A percentile compares a stretch with the other conserved stretches of the same genome.
These are phyloP conservation scores for Crotalus helleri DNA, from an alignment of 2,113 vertebrate species.

Conservation along the genomic window DNA sequence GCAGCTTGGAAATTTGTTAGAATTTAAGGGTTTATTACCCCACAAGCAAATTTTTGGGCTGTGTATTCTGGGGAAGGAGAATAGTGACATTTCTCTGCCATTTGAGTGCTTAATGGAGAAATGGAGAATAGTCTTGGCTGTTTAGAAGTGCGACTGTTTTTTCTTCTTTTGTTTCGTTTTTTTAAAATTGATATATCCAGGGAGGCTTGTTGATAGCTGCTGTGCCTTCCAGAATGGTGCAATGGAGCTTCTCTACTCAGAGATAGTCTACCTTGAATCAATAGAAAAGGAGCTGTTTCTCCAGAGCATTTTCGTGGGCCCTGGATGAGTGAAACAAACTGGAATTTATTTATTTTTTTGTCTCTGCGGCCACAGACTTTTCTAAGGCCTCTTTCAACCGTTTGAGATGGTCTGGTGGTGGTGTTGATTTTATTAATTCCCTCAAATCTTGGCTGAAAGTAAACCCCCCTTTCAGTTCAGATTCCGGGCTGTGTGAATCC, in stretches of 20 bases:
- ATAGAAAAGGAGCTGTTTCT: not conserved
- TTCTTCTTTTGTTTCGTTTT: not conserved
- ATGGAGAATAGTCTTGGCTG: not conserved
- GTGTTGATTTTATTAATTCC: not conserved
- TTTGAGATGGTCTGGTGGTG: not conserved
- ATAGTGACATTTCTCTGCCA: not conserved
- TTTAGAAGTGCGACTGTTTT: not conserved
- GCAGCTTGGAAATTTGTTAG: not conserved
- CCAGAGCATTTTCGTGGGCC: not conserved
- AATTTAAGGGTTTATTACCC: not conserved
- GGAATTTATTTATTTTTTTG: not conserved
- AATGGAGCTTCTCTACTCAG: not conserved
- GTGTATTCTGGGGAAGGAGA: not conserved
- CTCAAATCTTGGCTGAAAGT: not conserved
- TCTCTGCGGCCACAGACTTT: not conserved
- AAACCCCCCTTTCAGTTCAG: not conserved
- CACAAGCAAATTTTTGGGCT: not conserved
- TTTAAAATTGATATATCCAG: not conserved
- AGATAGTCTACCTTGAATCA: not conserved
- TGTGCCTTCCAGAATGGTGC: not conserved
- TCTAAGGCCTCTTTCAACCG: not conserved
- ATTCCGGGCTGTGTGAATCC: not conserved
- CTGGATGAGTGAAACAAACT: not conserved
- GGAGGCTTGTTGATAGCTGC: not conserved
- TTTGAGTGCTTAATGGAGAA: not conserved